A percentile compares a stretch with the other conserved stretches of the same genome.
Evolutionary conservation across 2,113 vertebrate genomes (phyloP).

Genomic region (Peromyscus leucopus): DNA sequence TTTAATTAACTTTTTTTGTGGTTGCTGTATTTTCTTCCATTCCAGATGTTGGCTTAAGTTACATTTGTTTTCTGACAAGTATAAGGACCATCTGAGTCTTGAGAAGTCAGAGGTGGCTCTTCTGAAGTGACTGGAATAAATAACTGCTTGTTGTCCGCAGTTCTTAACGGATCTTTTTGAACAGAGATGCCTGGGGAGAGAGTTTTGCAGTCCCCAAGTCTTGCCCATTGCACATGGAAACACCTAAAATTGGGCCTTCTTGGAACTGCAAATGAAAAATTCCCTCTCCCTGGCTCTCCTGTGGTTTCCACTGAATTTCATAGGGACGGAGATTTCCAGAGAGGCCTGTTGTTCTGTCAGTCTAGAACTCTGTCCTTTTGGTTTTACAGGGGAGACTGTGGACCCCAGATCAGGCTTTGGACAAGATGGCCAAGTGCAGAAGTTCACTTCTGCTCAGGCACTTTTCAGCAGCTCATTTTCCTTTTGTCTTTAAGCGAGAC

Average conservation of each 20-base stretch:
- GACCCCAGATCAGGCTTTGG: neutral
- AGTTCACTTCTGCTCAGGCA: neutral
- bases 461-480: neutral
- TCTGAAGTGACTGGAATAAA: constrained; percentile 61
- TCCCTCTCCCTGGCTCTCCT: neutral
- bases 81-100: constrained; percentile 76
- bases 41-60: constrained; percentile 62
- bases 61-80: constrained; percentile 70
- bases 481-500: neutral
- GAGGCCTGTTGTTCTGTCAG: neutral
- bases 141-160: constrained; percentile 49
- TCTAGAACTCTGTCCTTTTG: neutral
- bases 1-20: constrained; percentile 69
- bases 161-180: constrained; percentile 44
- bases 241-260: neutral
- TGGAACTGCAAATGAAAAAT: constrained; percentile 31
- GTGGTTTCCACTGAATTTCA: constrained; percentile 38
- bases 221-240: constrained; percentile 5
- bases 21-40: constrained; percentile 75
- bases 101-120: constrained; percentile 50
- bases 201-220: neutral
- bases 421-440: neutral
- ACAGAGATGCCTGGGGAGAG: constrained; percentile 4
- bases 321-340: neutral
- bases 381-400: neutral